Conservation (phyloP, 2,888 invertebrate species). For the Phrixothrix hirtus region DNA sequence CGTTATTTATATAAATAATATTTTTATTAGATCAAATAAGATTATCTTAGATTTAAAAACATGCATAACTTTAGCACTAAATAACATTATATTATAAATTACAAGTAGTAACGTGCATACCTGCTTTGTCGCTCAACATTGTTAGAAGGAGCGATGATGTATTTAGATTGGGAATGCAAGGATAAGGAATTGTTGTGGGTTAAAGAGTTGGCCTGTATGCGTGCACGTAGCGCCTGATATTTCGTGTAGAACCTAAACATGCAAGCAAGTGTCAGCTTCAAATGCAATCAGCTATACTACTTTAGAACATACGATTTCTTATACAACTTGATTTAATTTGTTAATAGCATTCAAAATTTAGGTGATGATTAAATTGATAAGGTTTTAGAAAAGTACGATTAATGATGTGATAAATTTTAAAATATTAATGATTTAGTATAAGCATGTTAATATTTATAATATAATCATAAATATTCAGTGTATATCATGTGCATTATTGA, state of each 20-base stretch:
- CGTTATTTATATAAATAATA: background rate
- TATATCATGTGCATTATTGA: background rate
- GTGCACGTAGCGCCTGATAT: constrained; percentile 84
- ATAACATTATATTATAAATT: constrained; percentile 9
- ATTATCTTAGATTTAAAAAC: constrained; percentile 2
- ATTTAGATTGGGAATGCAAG: constrained; percentile 45
- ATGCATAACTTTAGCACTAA: constrained; percentile 4
- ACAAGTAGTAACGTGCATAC: constrained; percentile 46
- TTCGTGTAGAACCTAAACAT: constrained; percentile 82
- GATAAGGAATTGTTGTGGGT: constrained; percentile 63
- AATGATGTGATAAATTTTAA: too few species aligned
- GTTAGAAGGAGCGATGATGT: constrained; percentile 46
- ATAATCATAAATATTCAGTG: background rate
- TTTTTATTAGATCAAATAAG: background rate
- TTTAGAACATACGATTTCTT: constrained; percentile 37
- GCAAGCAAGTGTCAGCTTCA: constrained; percentile 48
- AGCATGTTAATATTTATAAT: too few species aligned
- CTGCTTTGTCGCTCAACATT: constrained; percentile 49
- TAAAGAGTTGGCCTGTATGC: constrained; percentile 85
- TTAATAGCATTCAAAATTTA: constrained; percentile 8
- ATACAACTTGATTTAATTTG: constrained; percentile 6
- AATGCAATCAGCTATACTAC: constrained; percentile 45
- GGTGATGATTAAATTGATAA: too few species aligned
- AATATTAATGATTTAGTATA: too few species aligned
- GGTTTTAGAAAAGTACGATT: too few species aligned